Base-by-base conservation (phyloP, 2,113 vertebrate species). In the Tetrax tetrax region DNA sequence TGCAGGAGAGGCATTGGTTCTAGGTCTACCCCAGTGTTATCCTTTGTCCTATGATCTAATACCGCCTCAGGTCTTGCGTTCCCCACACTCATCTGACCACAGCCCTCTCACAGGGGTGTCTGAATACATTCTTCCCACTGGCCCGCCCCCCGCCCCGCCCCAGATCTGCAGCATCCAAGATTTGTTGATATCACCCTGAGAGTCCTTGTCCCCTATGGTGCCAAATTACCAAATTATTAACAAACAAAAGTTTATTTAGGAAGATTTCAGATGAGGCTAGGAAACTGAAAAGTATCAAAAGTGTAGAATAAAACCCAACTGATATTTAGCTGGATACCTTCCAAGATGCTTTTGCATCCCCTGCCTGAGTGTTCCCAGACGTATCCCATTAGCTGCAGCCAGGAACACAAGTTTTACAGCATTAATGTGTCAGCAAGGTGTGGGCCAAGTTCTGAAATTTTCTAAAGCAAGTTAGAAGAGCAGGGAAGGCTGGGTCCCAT, bases 201-300 rank as follows among this genome's bases (percentile, higher is more conserved):
- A 65, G 66, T 47, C n/a, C 28, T 45, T 75, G 20, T 53, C 19
- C 43, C 9, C 23, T 37, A 5, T 0, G 0, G 2, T 22, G 12
- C 45, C 48, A 64, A 85, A 31, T 9, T 20, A 48, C 31, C 35
- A 90, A 83, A 83, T 41, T 41, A 41, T 41, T 41, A 41, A 64
- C 10, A 75, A 87, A 54, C 14, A 59, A 70, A 48, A 79, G 27
- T 7, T 71, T 71, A n/a, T 80, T 86, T 47, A 79, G 56, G n/a
- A 86, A 78, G 66, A 80, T 51, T 53, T 83, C 38, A 41, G 57
- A 10, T 83, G 35, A 61, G 25, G 8, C 28, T 48, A 69, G 33
- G 13, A 92, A 63, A 47, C 14, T 6, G 35, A 87, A 83, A 82
- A 70, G 15, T 15, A 63, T 57, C 22, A 27, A 71, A 75, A 25